phyloP scores from a whole-genome alignment of 2,797 vertebrate genomes.

The Cirrhinus molitorella region DNA sequence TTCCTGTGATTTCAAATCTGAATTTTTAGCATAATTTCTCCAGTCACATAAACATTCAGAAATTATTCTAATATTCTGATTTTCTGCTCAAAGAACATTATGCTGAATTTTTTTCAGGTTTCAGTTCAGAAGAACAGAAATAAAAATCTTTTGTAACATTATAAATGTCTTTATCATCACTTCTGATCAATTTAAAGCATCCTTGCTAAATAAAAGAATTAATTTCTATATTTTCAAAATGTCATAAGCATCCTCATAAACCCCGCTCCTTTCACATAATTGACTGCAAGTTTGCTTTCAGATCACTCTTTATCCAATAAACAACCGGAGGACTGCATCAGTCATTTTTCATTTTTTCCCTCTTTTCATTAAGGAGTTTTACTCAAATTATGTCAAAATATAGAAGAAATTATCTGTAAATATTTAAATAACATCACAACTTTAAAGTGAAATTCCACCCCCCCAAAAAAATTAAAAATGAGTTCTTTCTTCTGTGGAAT shows the following conservation, averaged over 20 bases:
- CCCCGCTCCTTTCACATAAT: too few species aligned
- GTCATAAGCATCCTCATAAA: neutral
- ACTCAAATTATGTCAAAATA: neutral
- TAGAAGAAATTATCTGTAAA: neutral
- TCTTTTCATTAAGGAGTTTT: neutral
- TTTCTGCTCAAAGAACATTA: too few species aligned
- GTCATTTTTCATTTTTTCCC: neutral
- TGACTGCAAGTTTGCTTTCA: neutral
- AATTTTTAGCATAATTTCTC: too few species aligned
- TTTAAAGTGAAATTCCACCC: neutral
- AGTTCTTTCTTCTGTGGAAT: neutral
- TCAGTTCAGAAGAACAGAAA: too few species aligned
- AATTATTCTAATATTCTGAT: too few species aligned
- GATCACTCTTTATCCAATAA: neutral
- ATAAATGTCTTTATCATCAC: too few species aligned
- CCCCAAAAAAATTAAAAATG: neutral
- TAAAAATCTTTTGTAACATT: too few species aligned
- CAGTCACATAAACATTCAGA: too few species aligned
- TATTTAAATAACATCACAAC: neutral
- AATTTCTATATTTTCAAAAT: neutral
- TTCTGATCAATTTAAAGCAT: too few species aligned
- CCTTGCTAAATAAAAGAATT: too few species aligned
- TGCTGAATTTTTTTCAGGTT: too few species aligned
- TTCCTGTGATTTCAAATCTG: too few species aligned
- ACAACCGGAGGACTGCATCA: neutral